Conservation (phyloP, 2,113 vertebrate species). For the Numenius arquata region DNA sequence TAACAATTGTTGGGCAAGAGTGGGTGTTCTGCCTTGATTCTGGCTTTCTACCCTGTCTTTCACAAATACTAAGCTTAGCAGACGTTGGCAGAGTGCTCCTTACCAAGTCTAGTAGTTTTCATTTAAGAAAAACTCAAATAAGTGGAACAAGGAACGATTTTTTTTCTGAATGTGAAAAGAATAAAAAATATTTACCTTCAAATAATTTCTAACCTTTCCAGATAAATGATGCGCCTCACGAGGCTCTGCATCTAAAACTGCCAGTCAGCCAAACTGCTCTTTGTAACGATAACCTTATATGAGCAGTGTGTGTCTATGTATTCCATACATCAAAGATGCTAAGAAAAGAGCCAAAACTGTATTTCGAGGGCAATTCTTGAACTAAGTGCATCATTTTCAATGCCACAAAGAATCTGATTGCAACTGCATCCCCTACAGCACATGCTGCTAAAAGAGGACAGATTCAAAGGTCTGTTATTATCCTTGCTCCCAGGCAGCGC, state of each 20-base stretch:
- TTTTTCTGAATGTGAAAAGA: conserved; percentile 19
- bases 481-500: conserved; percentile 26
- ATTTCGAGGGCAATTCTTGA: conserved; percentile 67
- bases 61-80: neutral
- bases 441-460: conserved; percentile 49
- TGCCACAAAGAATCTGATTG: conserved; percentile 62
- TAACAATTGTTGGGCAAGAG: neutral
- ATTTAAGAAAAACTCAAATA: neutral
- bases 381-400: conserved; percentile 52
- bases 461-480: conserved; percentile 38
- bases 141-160: conserved; percentile 11
- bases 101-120: neutral
- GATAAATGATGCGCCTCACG: conserved; percentile 18
- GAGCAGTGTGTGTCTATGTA: conserved; percentile 32
- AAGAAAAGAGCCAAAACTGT: conserved; percentile 62
- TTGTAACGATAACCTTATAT: conserved; percentile 43
- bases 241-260: conserved; percentile 41
- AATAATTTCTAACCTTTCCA: conserved; percentile 51
- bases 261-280: conserved; percentile 48
- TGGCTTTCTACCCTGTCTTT: neutral
- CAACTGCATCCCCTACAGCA: conserved; percentile 47
- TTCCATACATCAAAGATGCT: conserved; percentile 60
- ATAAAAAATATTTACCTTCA: conserved; percentile 59
- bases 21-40: neutral
- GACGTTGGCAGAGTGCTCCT: neutral